Percentiles rank a stretch among this genome's conserved stretches.
phyloP scores from a whole-genome alignment of 2,888 invertebrate species.

The Acrobasis consociella region DNA sequence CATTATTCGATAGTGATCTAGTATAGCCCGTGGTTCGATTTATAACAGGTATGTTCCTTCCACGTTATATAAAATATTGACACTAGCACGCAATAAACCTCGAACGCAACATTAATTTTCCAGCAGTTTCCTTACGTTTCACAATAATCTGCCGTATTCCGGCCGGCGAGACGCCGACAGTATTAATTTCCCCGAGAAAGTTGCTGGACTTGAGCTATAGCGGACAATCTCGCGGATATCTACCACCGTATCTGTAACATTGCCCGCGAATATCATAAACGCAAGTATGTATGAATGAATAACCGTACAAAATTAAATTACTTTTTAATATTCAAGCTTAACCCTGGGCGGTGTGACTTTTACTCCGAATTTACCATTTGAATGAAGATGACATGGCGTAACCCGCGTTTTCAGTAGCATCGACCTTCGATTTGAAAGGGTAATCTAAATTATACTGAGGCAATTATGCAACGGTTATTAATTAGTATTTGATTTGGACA shows the following conservation, averaged over 20 bases:
- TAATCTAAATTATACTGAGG: neutral
- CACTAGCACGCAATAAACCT: no score
- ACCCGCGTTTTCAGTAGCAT: slow-evolving; percentile 38
- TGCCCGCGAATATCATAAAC: no score
- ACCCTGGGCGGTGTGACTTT: slow-evolving; percentile 27
- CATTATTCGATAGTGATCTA: no score
- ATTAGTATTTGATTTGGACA: neutral
- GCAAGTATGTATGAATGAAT: neutral
- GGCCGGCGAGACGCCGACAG: slow-evolving; percentile 53
- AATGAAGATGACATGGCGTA: slow-evolving; percentile 35
- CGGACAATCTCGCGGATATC: slow-evolving; percentile 11
- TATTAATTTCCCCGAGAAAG: slow-evolving; percentile 72
- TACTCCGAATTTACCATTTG: slow-evolving; percentile 30
- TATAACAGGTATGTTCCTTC: no score
- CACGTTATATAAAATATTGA: no score
- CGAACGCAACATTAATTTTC: slow-evolving; percentile 8
- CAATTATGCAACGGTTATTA: neutral
- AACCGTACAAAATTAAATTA: slow-evolving; percentile 4
- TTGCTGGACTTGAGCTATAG: slow-evolving; percentile 35
- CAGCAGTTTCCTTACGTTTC: slow-evolving; percentile 38
- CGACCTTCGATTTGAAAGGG: slow-evolving; percentile 23
- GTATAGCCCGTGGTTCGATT: no score
- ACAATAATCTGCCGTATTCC: slow-evolving; percentile 28
- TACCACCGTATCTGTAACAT: neutral
- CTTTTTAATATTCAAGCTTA: slow-evolving; percentile 6